These are phyloP conservation scores for Chaenogobius annularis DNA, from an alignment of 2,113 vertebrate species.

Conservation along the genomic window DNA sequence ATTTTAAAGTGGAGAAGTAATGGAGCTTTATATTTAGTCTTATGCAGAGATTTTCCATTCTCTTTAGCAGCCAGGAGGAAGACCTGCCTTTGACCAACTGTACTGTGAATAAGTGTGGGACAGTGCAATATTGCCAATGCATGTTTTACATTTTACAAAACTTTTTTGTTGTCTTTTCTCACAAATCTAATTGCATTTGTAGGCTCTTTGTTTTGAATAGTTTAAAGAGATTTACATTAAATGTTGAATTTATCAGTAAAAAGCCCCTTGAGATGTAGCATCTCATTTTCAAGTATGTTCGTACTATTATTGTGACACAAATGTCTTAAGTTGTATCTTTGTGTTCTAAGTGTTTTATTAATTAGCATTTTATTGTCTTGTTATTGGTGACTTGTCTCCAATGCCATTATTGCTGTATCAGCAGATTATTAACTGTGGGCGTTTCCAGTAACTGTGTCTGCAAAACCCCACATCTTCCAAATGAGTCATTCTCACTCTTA, in stretches of 20 bases:
- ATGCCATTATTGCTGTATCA: conserved; percentile 66
- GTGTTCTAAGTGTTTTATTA: conserved; percentile 1
- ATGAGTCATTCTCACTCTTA: not conserved
- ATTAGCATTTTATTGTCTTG: conserved; percentile 5
- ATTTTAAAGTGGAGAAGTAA: conserved; percentile 19
- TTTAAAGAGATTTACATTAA: not conserved
- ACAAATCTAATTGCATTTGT: conserved; percentile 21
- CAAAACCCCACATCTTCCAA: conserved; percentile 28
- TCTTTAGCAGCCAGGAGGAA: conserved; percentile 32
- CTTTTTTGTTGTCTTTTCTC: conserved; percentile 3
- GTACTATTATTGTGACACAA: conserved; percentile 14
- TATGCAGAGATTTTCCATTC: conserved; percentile 27
- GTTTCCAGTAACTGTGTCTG: conserved; percentile 69
- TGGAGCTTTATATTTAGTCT: conserved; percentile 54
- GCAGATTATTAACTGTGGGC: conserved; percentile 56
- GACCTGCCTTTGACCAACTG: conserved; percentile 58
- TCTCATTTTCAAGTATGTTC: too few species aligned
- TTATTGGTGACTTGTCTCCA: conserved; percentile 31
- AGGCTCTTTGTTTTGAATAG: conserved; percentile 6
- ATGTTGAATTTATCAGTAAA: too few species aligned
- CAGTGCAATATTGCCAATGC: conserved; percentile 72
- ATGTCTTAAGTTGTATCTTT: not conserved
- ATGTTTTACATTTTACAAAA: conserved; percentile 34
- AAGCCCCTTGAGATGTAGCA: too few species aligned
- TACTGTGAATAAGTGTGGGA: conserved; percentile 71